Conservation (phyloP, 1,140 invertebrate species). For the Bombus turneri region DNA sequence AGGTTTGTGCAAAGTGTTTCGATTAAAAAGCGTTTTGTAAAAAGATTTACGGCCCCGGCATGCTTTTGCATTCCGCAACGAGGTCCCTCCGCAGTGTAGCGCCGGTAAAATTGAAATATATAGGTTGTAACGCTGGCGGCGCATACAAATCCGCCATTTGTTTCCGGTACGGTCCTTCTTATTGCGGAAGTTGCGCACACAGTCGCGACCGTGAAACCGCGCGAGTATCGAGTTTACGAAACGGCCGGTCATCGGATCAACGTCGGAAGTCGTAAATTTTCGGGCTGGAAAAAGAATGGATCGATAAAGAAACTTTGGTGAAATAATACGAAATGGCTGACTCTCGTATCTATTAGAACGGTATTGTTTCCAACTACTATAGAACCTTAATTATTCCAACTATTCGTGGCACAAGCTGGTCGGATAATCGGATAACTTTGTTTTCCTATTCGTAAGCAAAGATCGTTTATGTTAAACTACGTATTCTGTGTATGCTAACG, state of each 20-base stretch:
- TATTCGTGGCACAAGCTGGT: too few species aligned
- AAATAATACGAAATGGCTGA: not conserved
- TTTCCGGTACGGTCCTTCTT: slow-evolving; percentile 49
- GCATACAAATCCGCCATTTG: slow-evolving; percentile 64
- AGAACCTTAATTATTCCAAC: too few species aligned
- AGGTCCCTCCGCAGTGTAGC: slow-evolving; percentile 1
- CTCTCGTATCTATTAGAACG: not conserved
- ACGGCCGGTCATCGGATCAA: slow-evolving; percentile 20
- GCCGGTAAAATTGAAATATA: slow-evolving; percentile 49
- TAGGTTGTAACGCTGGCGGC: slow-evolving; percentile 9
- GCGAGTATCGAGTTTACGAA: slow-evolving; percentile 28
- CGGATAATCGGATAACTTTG: too few species aligned
- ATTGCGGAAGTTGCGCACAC: slow-evolving; percentile 31
- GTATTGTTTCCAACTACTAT: too few species aligned
- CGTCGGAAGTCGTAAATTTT: slow-evolving; percentile 43
- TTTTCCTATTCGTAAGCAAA: too few species aligned
- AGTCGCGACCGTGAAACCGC: slow-evolving; percentile 3
- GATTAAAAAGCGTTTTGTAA: slow-evolving; percentile 56
- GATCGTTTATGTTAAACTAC: too few species aligned
- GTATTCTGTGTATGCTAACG: too few species aligned
- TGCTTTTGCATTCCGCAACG: slow-evolving; percentile 36
- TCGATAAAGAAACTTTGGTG: not conserved
- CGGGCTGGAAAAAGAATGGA: too few species aligned
- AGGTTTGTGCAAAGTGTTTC: slow-evolving; percentile 2
- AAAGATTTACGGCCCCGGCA: slow-evolving; percentile 43